Conservation (phyloP, 2,797 vertebrate species). For the Arvicola amphibius region DNA sequence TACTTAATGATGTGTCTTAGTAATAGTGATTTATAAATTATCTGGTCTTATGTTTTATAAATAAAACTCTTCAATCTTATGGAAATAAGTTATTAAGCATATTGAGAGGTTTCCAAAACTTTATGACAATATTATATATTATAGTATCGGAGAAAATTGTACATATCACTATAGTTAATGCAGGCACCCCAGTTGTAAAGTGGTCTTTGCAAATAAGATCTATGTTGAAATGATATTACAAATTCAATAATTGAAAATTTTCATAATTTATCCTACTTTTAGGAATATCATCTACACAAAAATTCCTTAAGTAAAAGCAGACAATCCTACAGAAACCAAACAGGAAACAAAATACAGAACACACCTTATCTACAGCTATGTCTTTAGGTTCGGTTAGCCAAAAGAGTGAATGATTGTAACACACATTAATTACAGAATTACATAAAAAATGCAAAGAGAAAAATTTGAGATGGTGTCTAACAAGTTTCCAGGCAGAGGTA, state of each 20-base stretch:
- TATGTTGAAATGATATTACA: slow-evolving; percentile 45
- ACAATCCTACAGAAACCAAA: slow-evolving; percentile 68
- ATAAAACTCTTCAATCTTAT: slow-evolving; percentile 49
- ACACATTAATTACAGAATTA: slow-evolving; percentile 75
- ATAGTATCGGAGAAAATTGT: slow-evolving; percentile 40
- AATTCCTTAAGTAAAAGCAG: slow-evolving; percentile 76
- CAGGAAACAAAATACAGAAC: slow-evolving; percentile 72
- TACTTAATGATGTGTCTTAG: slow-evolving; percentile 32
- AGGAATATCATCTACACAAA: slow-evolving; percentile 75
- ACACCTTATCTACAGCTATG: slow-evolving; percentile 75
- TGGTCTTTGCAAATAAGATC: slow-evolving; percentile 64
- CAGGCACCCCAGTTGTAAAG: slow-evolving; percentile 59
- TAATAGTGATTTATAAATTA: slow-evolving; percentile 63
- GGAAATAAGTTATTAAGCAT: slow-evolving; percentile 47
- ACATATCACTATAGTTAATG: background rate
- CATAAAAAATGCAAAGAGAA: slow-evolving; percentile 63
- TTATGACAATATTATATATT: slow-evolving; percentile 43
- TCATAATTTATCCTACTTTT: slow-evolving; percentile 63
- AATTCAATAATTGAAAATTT: slow-evolving; percentile 33
- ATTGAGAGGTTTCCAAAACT: slow-evolving; percentile 67
- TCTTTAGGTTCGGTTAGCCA: slow-evolving; percentile 77
- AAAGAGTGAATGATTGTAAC: slow-evolving; percentile 71
- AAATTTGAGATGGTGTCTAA: slow-evolving; percentile 54
- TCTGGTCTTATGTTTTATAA: slow-evolving; percentile 52
- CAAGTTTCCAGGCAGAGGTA: slow-evolving; percentile 70